phyloP scores from a whole-genome alignment of 2,888 invertebrate species.

The Sclerodermus sp. region DNA sequence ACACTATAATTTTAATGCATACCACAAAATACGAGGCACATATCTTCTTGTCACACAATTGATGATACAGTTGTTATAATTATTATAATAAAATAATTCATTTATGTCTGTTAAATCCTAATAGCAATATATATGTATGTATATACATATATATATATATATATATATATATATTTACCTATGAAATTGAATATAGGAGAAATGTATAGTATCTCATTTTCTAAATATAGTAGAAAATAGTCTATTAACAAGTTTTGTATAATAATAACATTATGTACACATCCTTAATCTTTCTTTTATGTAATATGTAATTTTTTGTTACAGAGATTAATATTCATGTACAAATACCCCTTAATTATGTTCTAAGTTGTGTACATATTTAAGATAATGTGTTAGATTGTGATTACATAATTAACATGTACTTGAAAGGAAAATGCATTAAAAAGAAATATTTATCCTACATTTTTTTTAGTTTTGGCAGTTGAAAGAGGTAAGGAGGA shows the following conservation, averaged over 20 bases:
- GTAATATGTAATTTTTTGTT: no score
- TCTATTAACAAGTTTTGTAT: conserved; percentile 31
- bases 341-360: no score
- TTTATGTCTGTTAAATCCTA: conserved; percentile 19
- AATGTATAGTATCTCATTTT: background rate
- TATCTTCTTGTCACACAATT: conserved; percentile 29
- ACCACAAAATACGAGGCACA: conserved; percentile 39
- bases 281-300: conserved; percentile 24
- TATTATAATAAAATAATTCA: conserved; percentile 19
- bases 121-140: conserved; percentile 15
- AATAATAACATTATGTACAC: conserved; percentile 25
- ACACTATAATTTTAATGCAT: conserved; percentile 27
- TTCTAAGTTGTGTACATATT: no score
- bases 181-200: no score
- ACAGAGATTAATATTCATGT: no score
- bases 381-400: no score
- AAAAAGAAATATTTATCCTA: no score
- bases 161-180: no score
- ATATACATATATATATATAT: conserved; percentile 20
- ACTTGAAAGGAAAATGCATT: no score
- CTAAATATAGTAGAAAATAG: conserved; percentile 19
- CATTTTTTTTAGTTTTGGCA: conserved; percentile 11
- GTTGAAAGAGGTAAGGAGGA: conserved; percentile 1
- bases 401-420: no score
- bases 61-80: conserved; percentile 30